These are phyloP conservation scores for Scalopus aquaticus DNA, from an alignment of 2,113 vertebrate species.

Conservation along the genomic window DNA sequence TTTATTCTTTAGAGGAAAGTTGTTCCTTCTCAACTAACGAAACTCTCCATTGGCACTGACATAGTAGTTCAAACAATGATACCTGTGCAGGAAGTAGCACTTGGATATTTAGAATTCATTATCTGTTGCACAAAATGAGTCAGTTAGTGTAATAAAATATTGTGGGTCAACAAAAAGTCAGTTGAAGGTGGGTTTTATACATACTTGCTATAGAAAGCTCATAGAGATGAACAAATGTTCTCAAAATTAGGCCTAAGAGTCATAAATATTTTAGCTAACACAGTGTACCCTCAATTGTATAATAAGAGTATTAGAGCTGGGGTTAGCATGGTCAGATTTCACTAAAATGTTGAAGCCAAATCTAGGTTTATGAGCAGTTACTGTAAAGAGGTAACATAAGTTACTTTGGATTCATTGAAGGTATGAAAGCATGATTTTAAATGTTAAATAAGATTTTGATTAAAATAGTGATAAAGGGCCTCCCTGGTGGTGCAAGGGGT, in stretches of 20 bases:
- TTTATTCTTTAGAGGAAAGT: not conserved
- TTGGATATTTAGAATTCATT: slow-evolving; percentile 16
- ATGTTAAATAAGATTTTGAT: slow-evolving; percentile 23
- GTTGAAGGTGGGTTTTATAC: not conserved
- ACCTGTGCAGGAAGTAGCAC: not conserved
- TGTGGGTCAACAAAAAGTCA: not conserved
- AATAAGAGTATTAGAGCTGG: not conserved
- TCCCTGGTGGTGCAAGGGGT: too few species aligned
- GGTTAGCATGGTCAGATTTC: slow-evolving; percentile 22
- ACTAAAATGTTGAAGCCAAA: slow-evolving; percentile 7
- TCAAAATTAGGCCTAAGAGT: not conserved
- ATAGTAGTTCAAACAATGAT: not conserved
- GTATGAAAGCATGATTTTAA: slow-evolving; percentile 15
- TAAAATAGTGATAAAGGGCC: not conserved
- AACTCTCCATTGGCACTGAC: not conserved
- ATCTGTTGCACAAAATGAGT: not conserved
- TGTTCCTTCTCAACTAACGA: not conserved
- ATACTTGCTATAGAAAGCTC: not conserved
- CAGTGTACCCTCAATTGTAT: slow-evolving; percentile 2
- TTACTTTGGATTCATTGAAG: not conserved
- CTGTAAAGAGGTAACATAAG: not conserved
- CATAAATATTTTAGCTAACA: not conserved
- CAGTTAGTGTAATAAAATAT: not conserved
- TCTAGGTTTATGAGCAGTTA: not conserved
- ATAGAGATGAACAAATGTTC: slow-evolving; percentile 11